Evolutionary conservation across 1,140 invertebrate species (phyloP).

Genomic region (Drosophila persimilis): DNA sequence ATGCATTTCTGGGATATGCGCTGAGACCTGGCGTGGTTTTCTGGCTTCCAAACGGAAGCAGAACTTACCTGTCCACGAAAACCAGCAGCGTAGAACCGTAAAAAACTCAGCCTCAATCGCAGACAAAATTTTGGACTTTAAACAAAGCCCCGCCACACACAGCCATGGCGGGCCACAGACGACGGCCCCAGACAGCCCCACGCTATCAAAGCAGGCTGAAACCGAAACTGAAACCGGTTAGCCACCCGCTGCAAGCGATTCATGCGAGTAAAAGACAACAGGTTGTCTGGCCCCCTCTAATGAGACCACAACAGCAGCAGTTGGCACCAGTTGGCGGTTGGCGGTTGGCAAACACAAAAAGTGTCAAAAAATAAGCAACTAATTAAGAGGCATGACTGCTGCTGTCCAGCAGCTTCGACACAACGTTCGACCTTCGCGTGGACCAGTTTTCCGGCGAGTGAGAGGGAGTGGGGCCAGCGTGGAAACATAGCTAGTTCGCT

Average conservation of each 20-base stretch:
- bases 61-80: too few species aligned
- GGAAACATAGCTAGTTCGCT: too few species aligned
- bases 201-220: too few species aligned
- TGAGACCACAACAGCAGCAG: constrained; percentile 45
- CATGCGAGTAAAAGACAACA: constrained; percentile 18
- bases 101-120: too few species aligned
- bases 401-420: constrained; percentile 8
- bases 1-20: constrained; percentile 20
- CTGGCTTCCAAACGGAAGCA: not conserved
- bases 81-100: too few species aligned
- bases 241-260: constrained; percentile 58
- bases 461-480: not conserved
- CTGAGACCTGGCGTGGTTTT: not conserved
- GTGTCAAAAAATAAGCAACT: constrained; percentile 66
- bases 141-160: too few species aligned
- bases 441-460: constrained; percentile 44
- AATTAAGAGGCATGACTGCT: constrained; percentile 65
- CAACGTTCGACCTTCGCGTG: constrained; percentile 52
- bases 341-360: constrained; percentile 36
- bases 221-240: constrained; percentile 38
- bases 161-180: too few species aligned
- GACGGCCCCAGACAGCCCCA: too few species aligned
- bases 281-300: constrained; percentile 42
- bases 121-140: too few species aligned
- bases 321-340: not conserved